phyloP scores from a whole-genome alignment of 2,888 invertebrate genomes.

The Byasa hedistus region DNA sequence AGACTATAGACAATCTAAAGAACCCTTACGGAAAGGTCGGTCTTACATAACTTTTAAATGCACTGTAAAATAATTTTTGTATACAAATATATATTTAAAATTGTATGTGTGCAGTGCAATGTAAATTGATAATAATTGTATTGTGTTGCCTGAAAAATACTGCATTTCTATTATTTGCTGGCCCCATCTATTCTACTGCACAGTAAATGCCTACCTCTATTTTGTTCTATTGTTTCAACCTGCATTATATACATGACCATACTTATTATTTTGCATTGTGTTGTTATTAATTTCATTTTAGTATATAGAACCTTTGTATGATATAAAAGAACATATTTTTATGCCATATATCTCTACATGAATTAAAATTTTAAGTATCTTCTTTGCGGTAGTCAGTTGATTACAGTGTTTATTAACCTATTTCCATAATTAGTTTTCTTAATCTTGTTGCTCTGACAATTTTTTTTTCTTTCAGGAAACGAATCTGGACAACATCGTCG shows the following conservation, averaged over 20 bases:
- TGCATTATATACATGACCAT: conserved; percentile 43
- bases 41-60: conserved; percentile 44
- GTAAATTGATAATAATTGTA: conserved; percentile 2
- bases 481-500: conserved; percentile 89
- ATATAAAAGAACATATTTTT: conserved; percentile 7
- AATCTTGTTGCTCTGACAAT: conserved; percentile 6
- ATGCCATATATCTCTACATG: neutral
- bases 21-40: conserved; percentile 74
- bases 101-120: conserved; percentile 11
- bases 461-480: conserved; percentile 81
- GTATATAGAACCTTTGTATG: conserved; percentile 8
- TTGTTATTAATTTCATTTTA: conserved; percentile 24
- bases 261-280: conserved; percentile 36
- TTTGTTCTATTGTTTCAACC: conserved; percentile 62
- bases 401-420: conserved; percentile 4
- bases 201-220: conserved; percentile 50
- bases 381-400: conserved; percentile 6
- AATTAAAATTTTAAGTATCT: neutral
- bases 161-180: conserved; percentile 48
- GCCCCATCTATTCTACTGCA: conserved; percentile 52
- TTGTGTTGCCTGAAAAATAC: conserved; percentile 60
- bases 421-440: neutral
- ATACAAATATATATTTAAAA: conserved; percentile 48
- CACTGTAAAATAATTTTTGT: conserved; percentile 44
- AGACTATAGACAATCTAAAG: conserved; percentile 71